Percentiles rank a stretch among this genome's conserved stretches.
Conservation (phyloP, 2,113 vertebrate species). For the Morone chrysops region DNA sequence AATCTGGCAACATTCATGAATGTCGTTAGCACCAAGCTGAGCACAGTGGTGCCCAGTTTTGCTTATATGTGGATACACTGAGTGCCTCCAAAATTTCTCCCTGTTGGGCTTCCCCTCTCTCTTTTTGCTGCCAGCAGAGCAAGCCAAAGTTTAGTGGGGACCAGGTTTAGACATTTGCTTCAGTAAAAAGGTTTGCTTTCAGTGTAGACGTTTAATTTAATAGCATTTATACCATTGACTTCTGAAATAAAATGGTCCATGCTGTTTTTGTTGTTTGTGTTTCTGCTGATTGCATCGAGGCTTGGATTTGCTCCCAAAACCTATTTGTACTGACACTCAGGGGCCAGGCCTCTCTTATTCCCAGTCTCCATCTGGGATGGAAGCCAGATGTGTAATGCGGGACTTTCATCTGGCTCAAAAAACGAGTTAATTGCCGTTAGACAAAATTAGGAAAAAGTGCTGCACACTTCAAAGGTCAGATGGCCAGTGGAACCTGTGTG, state of each 20-base stretch:
- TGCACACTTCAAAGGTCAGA: conserved; percentile 37
- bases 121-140: conserved; percentile 14
- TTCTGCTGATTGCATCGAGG: conserved; percentile 26
- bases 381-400: conserved; percentile 46
- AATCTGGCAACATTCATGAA: conserved; percentile 1
- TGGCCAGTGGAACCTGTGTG: conserved; percentile 3
- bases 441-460: conserved; percentile 24
- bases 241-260: not conserved
- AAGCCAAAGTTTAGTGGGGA: not conserved
- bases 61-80: conserved; percentile 1
- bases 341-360: conserved; percentile 25
- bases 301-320: conserved; percentile 37
- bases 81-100: conserved; percentile 1
- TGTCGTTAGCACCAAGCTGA: not conserved
- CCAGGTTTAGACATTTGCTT: not conserved
- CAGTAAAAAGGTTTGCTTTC: not conserved
- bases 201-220: not conserved
- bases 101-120: not conserved
- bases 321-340: conserved; percentile 17
- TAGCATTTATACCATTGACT: not conserved
- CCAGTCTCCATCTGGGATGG: conserved; percentile 31
- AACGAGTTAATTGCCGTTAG: conserved; percentile 41
- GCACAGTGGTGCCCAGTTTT: not conserved
- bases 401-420: conserved; percentile 31
- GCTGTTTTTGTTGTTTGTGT: conserved; percentile 14